Base-by-base conservation (phyloP, 2,113 vertebrate genomes). In the Xyrauchen texanus region DNA sequence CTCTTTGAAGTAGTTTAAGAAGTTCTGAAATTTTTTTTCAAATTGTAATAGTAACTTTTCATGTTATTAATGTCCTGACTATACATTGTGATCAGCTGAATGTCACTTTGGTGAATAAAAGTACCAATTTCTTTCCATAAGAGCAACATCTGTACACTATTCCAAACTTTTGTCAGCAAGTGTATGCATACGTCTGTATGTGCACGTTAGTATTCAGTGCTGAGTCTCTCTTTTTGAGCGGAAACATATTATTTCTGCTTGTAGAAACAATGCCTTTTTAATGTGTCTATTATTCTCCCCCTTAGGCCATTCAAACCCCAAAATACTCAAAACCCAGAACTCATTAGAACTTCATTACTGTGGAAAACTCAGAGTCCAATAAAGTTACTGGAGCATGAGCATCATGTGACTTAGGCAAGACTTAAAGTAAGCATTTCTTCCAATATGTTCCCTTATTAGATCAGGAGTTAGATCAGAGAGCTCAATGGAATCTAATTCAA, bases 281-380 rank as follows among this genome's bases (percentile, higher is more conserved):
- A 83, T 80, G 78, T 79, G 67, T 80, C 16, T 52, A 74, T 81
- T 84, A 77, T 52, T 78, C 69, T 47, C 47, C 15, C 71, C 78
- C 67, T 45, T 13, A 45, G 82, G 78, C 47, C 55, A 63, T 67
- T 80, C 55, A 46, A 71, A 55, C n/a, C 49, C 21, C 44, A 47
- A 66, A 79, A 60, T 16, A 51, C 51, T 42, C 49, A 74, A 78
- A 84, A 66, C 82, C 51, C 69, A 75, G 82, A 84, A 81, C 81
- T 84, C 79, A 84, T 84, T 81, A 84, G 75, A 72, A 71, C 75
- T 81, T 84, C 57, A 81, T 81, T 81, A 75, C 70, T 62, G 68
- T 84, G 45, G 11, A 80, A 69, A 80, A 72, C 66, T 58, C 66
- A 65, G 49, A 84, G 78, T 78, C 82, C 78, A 79, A 51, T 79